Evolutionary conservation across 2,113 vertebrate species (phyloP).

Genomic region (Trichomycterus rosablanca): DNA sequence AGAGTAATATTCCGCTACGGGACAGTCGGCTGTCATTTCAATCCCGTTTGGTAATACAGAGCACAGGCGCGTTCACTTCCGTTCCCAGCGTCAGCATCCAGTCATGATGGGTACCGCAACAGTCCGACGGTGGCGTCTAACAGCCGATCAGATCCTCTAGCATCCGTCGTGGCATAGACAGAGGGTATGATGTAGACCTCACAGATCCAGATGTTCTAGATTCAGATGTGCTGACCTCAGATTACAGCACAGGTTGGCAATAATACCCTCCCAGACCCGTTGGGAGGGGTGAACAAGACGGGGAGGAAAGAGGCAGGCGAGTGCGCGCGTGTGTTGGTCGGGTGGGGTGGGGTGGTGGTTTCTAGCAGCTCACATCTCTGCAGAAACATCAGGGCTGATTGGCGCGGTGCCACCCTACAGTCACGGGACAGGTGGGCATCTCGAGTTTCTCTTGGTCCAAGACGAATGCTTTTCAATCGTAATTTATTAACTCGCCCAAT

Average conservation of each 20-base stretch:
- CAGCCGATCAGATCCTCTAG: constrained; percentile 52
- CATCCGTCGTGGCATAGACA: constrained; percentile 46
- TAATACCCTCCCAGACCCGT: not conserved
- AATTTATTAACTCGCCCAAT: not conserved
- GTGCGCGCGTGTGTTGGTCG: not conserved
- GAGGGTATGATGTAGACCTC: constrained; percentile 60
- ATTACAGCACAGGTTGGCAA: not conserved
- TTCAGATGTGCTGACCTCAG: constrained; percentile 6
- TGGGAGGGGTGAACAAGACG: not conserved
- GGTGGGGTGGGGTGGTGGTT: constrained; percentile 10
- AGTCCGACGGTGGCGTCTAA: constrained; percentile 47
- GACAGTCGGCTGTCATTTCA: constrained; percentile 9
- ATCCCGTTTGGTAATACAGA: not conserved
- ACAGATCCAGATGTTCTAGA: constrained; percentile 44
- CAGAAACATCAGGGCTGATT: constrained; percentile 25
- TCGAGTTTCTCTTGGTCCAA: constrained; percentile 18
- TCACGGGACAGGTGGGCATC: constrained; percentile 32
- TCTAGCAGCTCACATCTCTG: constrained; percentile 14
- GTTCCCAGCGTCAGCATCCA: constrained; percentile 23
- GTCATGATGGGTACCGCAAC: constrained; percentile 40
- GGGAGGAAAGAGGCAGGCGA: not conserved
- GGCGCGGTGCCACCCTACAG: constrained; percentile 18
- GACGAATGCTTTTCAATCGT: not conserved
- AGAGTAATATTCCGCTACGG: constrained; percentile 31
- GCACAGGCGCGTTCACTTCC: constrained; percentile 21